phyloP scores from a whole-genome alignment of 2,797 vertebrate genomes.

The Bradypus variegatus region DNA sequence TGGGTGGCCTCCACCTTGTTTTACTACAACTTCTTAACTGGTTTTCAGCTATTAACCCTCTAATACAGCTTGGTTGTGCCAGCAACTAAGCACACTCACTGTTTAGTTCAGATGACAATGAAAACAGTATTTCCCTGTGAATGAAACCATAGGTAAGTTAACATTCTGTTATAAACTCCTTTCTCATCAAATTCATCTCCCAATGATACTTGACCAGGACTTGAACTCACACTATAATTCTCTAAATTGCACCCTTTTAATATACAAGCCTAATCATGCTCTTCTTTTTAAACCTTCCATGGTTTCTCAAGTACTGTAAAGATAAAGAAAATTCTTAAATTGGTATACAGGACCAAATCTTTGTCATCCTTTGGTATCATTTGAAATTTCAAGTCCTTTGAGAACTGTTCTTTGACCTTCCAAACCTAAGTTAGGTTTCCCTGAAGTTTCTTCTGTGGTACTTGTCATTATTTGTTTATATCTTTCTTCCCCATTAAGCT shows the following conservation, averaged over 20 bases:
- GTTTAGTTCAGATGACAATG: neutral
- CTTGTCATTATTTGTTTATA: constrained; percentile 1
- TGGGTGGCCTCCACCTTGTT: neutral
- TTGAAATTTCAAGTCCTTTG: constrained; percentile 22
- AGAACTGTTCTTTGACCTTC: constrained; percentile 34
- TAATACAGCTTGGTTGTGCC: neutral
- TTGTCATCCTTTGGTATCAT: neutral
- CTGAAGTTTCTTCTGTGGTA: constrained; percentile 7
- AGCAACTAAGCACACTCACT: neutral
- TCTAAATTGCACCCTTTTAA: neutral
- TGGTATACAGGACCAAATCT: neutral
- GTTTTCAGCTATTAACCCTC: neutral
- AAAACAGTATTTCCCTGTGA: neutral
- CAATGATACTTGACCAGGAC: neutral
- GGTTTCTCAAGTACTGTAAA: constrained; percentile 24
- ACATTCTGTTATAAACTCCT: constrained; percentile 13
- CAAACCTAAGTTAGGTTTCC: neutral
- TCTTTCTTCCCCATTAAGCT: neutral
- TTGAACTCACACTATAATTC: neutral
- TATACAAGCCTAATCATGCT: constrained; percentile 24
- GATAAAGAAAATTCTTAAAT: constrained; percentile 30
- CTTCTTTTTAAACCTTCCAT: neutral
- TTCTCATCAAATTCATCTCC: constrained; percentile 16
- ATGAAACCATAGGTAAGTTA: constrained; percentile 4
- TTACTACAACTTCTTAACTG: constrained; percentile 1